Percentiles rank a stretch among this genome's conserved stretches.
phyloP scores from a whole-genome alignment of 2,797 vertebrate genomes.

The Chelon labrosus region DNA sequence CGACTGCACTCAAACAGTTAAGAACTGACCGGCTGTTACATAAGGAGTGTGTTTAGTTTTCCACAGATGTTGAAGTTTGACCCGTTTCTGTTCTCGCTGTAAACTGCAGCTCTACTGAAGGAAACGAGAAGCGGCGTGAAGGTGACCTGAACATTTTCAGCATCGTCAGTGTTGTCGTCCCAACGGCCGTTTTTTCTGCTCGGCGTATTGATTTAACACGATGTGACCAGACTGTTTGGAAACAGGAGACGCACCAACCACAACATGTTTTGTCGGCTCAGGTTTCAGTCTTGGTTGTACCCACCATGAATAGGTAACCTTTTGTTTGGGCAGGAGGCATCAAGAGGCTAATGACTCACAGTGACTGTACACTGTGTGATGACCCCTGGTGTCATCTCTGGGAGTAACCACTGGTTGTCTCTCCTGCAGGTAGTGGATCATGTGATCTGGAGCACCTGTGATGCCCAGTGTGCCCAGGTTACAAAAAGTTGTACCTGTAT shows the following conservation, averaged over 20 bases:
- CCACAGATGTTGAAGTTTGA: background rate
- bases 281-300: background rate
- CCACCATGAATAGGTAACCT: slow-evolving; percentile 44
- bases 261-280: slow-evolving; percentile 36
- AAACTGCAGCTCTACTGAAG: too few species aligned
- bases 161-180: background rate
- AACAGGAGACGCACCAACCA: background rate
- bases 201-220: slow-evolving; percentile 44
- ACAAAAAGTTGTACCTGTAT: too few species aligned
- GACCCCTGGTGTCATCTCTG: too few species aligned
- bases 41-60: background rate
- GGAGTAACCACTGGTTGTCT: too few species aligned
- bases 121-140: too few species aligned
- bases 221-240: background rate
- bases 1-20: too few species aligned
- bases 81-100: background rate
- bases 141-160: background rate
- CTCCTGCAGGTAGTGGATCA: too few species aligned
- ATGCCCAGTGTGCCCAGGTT: too few species aligned
- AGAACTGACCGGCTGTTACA: too few species aligned
- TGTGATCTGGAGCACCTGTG: too few species aligned
- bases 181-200: background rate
- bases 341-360: background rate
- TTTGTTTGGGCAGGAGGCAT: slow-evolving; percentile 17
- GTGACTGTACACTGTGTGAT: background rate